Evolutionary conservation across 2,113 vertebrate genomes (phyloP).

Genomic region (Formicarius rufipectus): DNA sequence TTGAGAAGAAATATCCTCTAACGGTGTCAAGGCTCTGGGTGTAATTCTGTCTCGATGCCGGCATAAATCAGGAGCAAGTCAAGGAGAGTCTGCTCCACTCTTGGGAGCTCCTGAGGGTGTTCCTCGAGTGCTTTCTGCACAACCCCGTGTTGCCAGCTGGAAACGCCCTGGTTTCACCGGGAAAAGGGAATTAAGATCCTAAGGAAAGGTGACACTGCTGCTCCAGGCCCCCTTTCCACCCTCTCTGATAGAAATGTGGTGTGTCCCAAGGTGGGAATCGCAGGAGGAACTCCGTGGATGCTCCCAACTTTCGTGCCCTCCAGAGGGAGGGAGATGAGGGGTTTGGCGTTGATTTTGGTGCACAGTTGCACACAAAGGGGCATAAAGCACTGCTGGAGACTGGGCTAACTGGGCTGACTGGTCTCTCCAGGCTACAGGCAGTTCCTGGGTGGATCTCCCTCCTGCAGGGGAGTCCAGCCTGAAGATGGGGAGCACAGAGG

Average conservation of each 20-base stretch:
- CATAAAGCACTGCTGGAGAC: not conserved
- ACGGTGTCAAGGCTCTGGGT: not conserved
- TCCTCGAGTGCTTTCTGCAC: not conserved
- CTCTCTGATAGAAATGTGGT: not conserved
- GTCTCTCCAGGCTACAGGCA: not conserved
- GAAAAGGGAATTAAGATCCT: not conserved
- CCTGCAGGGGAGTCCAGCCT: not conserved
- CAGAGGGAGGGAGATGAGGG: not conserved
- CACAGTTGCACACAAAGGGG: not conserved
- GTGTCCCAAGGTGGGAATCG: not conserved
- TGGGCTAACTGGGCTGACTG: not conserved
- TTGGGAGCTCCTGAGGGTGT: not conserved
- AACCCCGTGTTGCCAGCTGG: no score
- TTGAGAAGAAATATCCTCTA: not conserved
- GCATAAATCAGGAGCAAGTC: not conserved
- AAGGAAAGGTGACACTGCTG: not conserved
- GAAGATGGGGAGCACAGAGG: not conserved
- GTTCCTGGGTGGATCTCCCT: not conserved
- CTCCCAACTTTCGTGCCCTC: not conserved
- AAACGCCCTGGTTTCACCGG: not conserved
- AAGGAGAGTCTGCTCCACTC: not conserved
- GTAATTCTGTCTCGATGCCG: not conserved
- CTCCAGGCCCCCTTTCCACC: not conserved
- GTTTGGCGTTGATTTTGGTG: not conserved
- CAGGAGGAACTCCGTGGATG: not conserved